Evolutionary conservation across 2,888 invertebrate species (phyloP).

Genomic region (Dolichomitus sp.): DNA sequence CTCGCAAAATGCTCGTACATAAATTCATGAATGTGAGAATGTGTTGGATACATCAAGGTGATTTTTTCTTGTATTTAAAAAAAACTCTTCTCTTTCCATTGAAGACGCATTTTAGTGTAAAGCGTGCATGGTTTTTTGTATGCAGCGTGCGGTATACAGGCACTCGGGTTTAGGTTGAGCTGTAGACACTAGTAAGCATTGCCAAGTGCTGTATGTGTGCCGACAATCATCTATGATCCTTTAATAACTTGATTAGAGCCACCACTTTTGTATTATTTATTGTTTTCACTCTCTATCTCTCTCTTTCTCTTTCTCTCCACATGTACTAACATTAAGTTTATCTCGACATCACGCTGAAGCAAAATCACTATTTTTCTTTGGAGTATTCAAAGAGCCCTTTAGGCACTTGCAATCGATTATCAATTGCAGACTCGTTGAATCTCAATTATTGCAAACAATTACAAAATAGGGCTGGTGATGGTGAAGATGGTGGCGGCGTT

Average conservation of each 20-base stretch:
- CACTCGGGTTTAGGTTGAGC: constrained; percentile 84
- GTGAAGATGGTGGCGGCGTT: constrained; percentile 62
- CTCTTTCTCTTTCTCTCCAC: constrained; percentile 47
- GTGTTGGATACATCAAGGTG: constrained; percentile 69
- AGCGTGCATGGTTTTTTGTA: constrained; percentile 84
- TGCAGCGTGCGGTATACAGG: constrained; percentile 81
- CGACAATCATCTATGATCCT: constrained; percentile 86
- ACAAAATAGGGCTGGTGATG: constrained; percentile 58
- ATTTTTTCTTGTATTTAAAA: constrained; percentile 52
- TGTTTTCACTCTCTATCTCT: constrained; percentile 38
- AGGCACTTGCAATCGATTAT: constrained; percentile 23
- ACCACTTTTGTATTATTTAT: constrained; percentile 73
- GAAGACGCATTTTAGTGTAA: constrained; percentile 75
- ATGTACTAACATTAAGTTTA: constrained; percentile 51
- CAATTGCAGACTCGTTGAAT: constrained; percentile 13
- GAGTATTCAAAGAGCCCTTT: constrained; percentile 23
- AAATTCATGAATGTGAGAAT: constrained; percentile 70
- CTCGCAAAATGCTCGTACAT: constrained; percentile 69
- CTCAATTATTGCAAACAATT: constrained; percentile 21
- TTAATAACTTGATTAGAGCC: constrained; percentile 79
- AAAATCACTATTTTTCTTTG: constrained; percentile 41
- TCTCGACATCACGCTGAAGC: constrained; percentile 52
- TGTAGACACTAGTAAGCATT: constrained; percentile 85
- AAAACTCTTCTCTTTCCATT: constrained; percentile 77
- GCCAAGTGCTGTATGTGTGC: constrained; percentile 86